Evolutionary conservation across 1,140 invertebrate species (phyloP).

Genomic region (Scylla paramamosain): DNA sequence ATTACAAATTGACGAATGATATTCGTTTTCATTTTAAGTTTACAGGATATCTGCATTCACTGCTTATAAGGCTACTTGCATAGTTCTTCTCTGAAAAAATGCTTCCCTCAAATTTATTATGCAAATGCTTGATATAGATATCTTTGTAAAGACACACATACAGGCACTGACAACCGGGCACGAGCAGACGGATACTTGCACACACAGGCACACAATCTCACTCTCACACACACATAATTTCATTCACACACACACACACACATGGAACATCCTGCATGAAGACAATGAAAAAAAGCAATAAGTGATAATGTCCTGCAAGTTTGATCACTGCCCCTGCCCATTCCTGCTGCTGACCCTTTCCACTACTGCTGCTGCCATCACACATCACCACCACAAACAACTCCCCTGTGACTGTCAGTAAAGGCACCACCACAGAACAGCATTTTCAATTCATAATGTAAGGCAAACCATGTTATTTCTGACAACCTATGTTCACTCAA

Average conservation of each 20-base stretch:
- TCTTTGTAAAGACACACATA: background rate
- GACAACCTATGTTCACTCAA: background rate
- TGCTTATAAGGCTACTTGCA: constrained; percentile 14
- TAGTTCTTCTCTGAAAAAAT: background rate
- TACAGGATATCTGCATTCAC: background rate
- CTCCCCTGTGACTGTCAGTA: background rate
- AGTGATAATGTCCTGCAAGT: background rate
- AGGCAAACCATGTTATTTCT: background rate
- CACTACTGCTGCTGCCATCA: background rate
- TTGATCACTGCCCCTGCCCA: no score
- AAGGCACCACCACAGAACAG: background rate
- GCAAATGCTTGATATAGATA: constrained; percentile 13
- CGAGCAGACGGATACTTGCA: no score
- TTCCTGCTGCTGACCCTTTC: background rate
- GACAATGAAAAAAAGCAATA: background rate
- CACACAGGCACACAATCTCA: no score
- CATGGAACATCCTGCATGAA: background rate
- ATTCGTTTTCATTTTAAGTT: background rate
- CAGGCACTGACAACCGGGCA: background rate
- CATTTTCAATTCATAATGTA: background rate
- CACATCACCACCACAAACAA: background rate
- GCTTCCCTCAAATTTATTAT: background rate
- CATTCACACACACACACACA: constrained; percentile 1
- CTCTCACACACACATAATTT: background rate
- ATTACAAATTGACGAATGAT: background rate